A percentile compares a stretch with the other conserved stretches of the same genome.
Conservation (phyloP, 1,140 invertebrate genomes). For the Andricus grossulariae region DNA sequence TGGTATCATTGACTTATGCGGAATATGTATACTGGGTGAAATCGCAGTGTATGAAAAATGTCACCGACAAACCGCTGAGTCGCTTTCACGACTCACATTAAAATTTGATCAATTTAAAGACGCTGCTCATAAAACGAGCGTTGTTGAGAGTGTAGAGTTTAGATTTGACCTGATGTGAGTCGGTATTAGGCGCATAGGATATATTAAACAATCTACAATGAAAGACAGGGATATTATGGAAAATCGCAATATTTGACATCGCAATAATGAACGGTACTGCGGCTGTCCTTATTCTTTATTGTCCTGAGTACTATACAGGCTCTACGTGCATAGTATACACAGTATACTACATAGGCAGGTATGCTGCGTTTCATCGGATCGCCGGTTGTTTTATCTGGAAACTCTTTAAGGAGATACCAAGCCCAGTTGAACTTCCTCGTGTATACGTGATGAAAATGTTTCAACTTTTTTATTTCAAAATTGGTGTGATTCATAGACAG, state of each 20-base stretch:
- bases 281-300: neutral
- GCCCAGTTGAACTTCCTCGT: too few relatives aligned
- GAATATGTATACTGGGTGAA: constrained; percentile 40
- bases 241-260: neutral
- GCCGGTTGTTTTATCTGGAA: too few relatives aligned
- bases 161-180: neutral
- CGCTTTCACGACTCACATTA: constrained; percentile 1
- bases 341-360: neutral
- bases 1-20: neutral
- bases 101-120: constrained; percentile 9
- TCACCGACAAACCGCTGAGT: neutral
- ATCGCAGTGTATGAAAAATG: constrained; percentile 33
- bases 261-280: neutral
- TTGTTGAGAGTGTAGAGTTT: neutral
- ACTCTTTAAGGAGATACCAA: too few relatives aligned
- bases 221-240: too few relatives aligned
- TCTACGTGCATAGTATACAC: too few relatives aligned
- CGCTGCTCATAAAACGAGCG: neutral
- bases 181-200: neutral
- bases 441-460: too few relatives aligned
- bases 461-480: too few relatives aligned
- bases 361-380: neutral
- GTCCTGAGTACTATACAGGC: neutral
- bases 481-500: too few relatives aligned
- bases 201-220: neutral